These are phyloP conservation scores for Apamea sordens DNA, from an alignment of 2,888 invertebrate genomes.

Conservation along the genomic window DNA sequence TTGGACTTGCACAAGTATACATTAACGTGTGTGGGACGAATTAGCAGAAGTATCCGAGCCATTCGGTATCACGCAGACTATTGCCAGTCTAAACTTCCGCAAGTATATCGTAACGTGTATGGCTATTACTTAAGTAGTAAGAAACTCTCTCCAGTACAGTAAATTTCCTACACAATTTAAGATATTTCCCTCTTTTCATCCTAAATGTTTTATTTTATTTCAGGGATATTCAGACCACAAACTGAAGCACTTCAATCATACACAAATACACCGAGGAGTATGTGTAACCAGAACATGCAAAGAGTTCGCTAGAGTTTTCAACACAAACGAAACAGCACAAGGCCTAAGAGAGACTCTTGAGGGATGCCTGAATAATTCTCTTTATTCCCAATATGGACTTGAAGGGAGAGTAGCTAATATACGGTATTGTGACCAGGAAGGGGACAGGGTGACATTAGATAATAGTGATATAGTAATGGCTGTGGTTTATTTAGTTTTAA, in stretches of 20 bases:
- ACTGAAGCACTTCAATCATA: conserved; percentile 84
- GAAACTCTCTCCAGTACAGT: neutral
- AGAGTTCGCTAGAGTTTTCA: conserved; percentile 57
- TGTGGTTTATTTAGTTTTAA: conserved; percentile 76
- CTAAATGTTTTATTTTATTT: conserved; percentile 51
- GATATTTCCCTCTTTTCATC: neutral
- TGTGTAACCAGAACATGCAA: conserved; percentile 81
- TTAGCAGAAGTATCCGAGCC: neutral
- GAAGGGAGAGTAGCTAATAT: conserved; percentile 76
- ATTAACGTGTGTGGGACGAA: neutral
- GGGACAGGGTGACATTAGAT: conserved; percentile 72
- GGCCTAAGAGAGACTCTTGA: conserved; percentile 77
- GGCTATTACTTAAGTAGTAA: neutral
- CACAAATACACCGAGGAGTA: conserved; percentile 83
- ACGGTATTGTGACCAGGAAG: conserved; percentile 78
- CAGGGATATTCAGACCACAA: conserved; percentile 82
- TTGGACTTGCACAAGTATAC: neutral
- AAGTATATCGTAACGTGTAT: neutral
- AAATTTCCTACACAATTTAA: neutral
- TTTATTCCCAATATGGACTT: conserved; percentile 77
- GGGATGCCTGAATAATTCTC: conserved; percentile 80
- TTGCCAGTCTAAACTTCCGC: neutral
- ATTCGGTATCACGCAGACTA: neutral
- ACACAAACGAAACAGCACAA: conserved; percentile 61
- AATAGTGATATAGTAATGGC: conserved; percentile 77